Percentiles rank a stretch among this genome's conserved stretches.
Evolutionary conservation across 1,140 invertebrate species (phyloP).

Genomic region (Dreissena rostriformis): DNA sequence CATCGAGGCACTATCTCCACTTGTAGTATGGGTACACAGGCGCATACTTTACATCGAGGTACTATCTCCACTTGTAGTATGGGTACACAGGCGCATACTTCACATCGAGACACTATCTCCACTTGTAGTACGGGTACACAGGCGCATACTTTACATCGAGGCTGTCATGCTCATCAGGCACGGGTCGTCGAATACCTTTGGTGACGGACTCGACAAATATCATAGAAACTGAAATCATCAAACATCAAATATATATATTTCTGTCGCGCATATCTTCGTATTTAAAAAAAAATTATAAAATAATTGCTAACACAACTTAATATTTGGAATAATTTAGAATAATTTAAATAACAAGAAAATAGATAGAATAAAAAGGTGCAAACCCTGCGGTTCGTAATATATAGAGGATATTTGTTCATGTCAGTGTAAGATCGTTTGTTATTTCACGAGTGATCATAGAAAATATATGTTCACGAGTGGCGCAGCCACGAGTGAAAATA

Average conservation of each 20-base stretch:
- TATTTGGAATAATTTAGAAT: not conserved
- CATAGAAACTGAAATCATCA: slow-evolving; percentile 25
- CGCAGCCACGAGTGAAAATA: too few species aligned
- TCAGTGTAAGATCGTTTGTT: too few species aligned
- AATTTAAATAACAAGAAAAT: not conserved
- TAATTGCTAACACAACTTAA: not conserved
- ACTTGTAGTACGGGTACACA: slow-evolving; percentile 27
- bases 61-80: too few species aligned
- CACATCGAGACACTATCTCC: slow-evolving; percentile 33
- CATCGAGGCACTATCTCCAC: slow-evolving; percentile 28
- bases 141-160: slow-evolving; percentile 21
- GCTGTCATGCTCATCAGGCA: slow-evolving; percentile 13
- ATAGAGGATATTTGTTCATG: too few species aligned
- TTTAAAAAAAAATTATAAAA: not conserved
- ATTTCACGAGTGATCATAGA: too few species aligned
- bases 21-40: slow-evolving; percentile 32
- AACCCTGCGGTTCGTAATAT: not conserved
- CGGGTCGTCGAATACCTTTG: not conserved
- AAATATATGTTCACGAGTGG: too few species aligned
- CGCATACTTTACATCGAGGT: slow-evolving; percentile 10
- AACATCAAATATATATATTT: not conserved
- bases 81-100: too few species aligned
- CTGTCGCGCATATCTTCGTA: not conserved
- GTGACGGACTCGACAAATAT: slow-evolving; percentile 43
- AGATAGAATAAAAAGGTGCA: not conserved